These are phyloP conservation scores for Lycopodina hypogea DNA, from an alignment of 37 sponge, comb jelly and placozoan genomes.

Conservation along the genomic window DNA sequence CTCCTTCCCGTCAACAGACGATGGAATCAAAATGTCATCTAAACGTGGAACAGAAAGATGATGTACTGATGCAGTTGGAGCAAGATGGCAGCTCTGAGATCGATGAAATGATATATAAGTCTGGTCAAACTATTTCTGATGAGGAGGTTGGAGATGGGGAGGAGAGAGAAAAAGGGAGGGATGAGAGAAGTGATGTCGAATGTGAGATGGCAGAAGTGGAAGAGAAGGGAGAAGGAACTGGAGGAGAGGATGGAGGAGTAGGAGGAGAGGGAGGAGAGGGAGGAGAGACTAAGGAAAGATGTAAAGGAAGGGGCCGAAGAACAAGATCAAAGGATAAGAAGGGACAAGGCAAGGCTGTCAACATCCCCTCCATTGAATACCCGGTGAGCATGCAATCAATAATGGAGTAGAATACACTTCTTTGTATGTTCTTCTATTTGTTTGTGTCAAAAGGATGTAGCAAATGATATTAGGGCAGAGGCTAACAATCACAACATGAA, in stretches of 20 bases:
- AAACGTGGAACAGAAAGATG: not conserved
- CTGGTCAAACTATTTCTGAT: no score
- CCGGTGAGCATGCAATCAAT: conserved; percentile 23
- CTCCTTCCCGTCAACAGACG: not conserved
- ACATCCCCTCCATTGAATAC: conserved; percentile 54
- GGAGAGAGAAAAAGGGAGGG: no score
- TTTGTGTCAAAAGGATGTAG: no score
- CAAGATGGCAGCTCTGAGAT: no score
- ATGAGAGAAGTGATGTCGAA: no score
- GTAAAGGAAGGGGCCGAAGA: not conserved
- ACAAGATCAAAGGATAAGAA: conserved; percentile 9
- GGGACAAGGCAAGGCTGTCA: conserved; percentile 16
- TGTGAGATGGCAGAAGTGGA: not conserved
- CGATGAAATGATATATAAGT: no score
- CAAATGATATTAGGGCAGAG: no score
- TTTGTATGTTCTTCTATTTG: no score
- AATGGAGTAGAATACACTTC: no score
- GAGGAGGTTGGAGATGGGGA: no score
- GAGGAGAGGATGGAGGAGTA: not conserved
- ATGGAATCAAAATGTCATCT: not conserved
- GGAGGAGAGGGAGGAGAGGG: not conserved
- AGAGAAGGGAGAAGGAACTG: not conserved
- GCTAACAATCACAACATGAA: no score
- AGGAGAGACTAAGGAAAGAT: not conserved
- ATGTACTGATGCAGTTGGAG: not conserved